A percentile compares a stretch with the other conserved stretches of the same genome.
These are phyloP conservation scores for Enteromius paludinosus DNA, from an alignment of 2,797 vertebrate species.

Conservation along the genomic window DNA sequence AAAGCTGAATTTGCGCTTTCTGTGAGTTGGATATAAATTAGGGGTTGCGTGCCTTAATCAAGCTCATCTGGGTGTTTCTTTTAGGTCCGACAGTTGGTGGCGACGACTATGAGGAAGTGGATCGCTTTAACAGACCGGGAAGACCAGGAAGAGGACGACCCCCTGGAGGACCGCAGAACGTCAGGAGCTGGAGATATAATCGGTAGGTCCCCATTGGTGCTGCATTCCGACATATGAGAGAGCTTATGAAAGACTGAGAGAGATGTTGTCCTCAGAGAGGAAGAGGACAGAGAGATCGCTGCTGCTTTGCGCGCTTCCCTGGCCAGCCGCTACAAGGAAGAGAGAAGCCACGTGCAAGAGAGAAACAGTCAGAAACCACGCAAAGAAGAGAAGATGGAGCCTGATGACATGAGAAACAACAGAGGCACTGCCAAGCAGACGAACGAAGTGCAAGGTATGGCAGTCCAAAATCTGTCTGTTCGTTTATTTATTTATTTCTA, in stretches of 20 bases:
- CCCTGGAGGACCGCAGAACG: constrained; percentile 86
- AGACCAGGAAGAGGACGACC: constrained; percentile 76
- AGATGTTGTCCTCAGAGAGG: constrained; percentile 80
- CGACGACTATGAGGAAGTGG: constrained; percentile 91
- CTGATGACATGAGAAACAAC: constrained; percentile 72
- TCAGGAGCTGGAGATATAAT: constrained; percentile 94
- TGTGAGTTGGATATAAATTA: not conserved
- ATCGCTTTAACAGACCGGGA: constrained; percentile 83
- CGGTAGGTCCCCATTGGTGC: constrained; percentile 77
- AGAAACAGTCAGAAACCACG: constrained; percentile 76
- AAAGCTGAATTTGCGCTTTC: constrained; percentile 32
- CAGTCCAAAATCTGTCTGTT: not conserved
- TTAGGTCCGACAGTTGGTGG: constrained; percentile 77
- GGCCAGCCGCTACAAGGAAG: constrained; percentile 82
- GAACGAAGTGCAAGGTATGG: constrained; percentile 75
- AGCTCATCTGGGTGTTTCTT: constrained; percentile 12
- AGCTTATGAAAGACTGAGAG: constrained; percentile 1
- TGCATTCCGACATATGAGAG: not conserved
- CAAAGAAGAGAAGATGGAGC: constrained; percentile 83
- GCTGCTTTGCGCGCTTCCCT: constrained; percentile 90
- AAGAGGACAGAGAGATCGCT: constrained; percentile 91
- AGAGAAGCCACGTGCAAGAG: constrained; percentile 80
- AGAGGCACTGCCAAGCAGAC: constrained; percentile 69
- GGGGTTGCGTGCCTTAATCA: not conserved
- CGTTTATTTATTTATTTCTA: not conserved